Evolutionary conservation across 2,113 vertebrate species (phyloP).

Genomic region (Prochilodus magdalenae): DNA sequence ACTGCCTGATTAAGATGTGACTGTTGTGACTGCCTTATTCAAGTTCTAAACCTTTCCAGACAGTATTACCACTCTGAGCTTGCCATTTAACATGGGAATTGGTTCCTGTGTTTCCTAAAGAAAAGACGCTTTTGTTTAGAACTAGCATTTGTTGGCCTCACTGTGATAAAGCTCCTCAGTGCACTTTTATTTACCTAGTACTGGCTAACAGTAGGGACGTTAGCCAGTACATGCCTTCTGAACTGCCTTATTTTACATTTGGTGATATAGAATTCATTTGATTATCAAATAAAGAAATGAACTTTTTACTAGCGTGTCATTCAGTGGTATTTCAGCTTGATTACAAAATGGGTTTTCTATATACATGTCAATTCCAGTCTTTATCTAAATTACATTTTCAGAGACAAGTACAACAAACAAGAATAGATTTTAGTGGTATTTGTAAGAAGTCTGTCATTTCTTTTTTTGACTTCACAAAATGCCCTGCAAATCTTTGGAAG

Average conservation of each 20-base stretch:
- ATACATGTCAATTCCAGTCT: no score
- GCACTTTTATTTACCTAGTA: background rate
- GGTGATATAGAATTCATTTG: background rate
- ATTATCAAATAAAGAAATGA: background rate
- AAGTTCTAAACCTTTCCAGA: background rate
- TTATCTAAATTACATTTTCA: no score
- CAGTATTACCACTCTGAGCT: background rate
- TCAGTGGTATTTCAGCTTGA: no score
- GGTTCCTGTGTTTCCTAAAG: background rate
- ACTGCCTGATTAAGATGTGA: background rate
- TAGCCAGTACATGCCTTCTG: background rate
- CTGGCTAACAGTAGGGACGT: background rate
- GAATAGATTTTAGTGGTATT: background rate
- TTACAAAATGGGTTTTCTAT: no score
- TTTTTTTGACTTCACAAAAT: background rate
- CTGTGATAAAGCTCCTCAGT: background rate
- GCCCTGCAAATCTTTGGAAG: background rate
- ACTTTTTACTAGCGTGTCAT: background rate
- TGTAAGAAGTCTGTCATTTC: background rate
- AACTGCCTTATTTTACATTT: background rate
- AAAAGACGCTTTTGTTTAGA: background rate
- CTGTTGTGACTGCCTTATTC: no score
- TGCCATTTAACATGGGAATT: no score
- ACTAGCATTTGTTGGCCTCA: background rate
- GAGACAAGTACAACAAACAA: no score